Evolutionary conservation across 2,113 vertebrate species (phyloP), one percentile per base, ranked within the genome.

Genomic region (Myiopsitta monachus): DNA sequence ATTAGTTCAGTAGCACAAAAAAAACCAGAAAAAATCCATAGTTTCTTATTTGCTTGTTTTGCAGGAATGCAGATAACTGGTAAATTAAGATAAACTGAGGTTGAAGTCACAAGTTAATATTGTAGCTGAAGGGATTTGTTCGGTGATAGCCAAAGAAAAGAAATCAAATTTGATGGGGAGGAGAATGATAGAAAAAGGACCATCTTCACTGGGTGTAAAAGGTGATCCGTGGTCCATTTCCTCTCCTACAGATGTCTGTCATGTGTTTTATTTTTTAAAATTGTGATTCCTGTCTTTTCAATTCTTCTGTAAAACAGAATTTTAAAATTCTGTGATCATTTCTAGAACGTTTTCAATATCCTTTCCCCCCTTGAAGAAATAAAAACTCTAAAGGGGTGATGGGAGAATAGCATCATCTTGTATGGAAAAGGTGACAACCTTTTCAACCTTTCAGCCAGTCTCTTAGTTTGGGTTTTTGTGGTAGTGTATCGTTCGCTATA

Each of bases 291-390:
- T 46, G 66, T 51, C 26, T 43, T 80, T 79, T 62, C n/a, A 57
- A 2, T 78, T 51, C 36, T 36, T 84, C 5, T 64, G 3, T 33
- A 39, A 72, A 57, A 30, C 28, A 64, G 67, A 62, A 38, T 24
- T 24, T 68, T 63, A 5, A 39, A 57, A 8, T 63, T 67, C 8
- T 28, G 1, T 47, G 33, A 12, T 70, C 1, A 28, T 78, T 90
- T 55, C 44, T 63, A 0, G 33, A 67, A 67, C 6, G 17, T 47
- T 83, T 90, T 43, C 11, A 41, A 10, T 47, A 18, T 22, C 17
- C 22, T n/a, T 15, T 13, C 1, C 0, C 2, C 4, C 14, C 6
- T 2, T 3, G 10, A 26, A 26, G 33, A 74, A 69, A 70, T 5
- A 6, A 7, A 66, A 93, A 84, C 51, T 70, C 18, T 7, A 33